Evolutionary conservation across 2,113 vertebrate genomes (phyloP).

Genomic region (Dicentrarchus labrax): DNA sequence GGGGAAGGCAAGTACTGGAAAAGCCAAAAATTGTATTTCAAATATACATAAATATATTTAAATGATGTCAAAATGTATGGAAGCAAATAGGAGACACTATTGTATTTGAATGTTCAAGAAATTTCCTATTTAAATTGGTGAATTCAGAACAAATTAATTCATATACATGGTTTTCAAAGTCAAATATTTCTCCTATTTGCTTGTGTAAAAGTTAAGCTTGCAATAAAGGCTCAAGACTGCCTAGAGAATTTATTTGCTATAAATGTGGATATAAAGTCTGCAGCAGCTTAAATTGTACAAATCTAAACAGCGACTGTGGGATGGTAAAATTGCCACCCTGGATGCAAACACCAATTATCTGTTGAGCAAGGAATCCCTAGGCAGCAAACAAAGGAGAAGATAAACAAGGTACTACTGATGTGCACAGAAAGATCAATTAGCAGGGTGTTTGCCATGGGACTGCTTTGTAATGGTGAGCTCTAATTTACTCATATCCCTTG

Average conservation of each 20-base stretch:
- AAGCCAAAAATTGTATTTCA: neutral
- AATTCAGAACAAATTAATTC: too few species aligned
- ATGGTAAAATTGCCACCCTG: neutral
- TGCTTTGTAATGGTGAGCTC: slow-evolving; percentile 10
- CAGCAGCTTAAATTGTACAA: neutral
- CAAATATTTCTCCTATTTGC: too few species aligned
- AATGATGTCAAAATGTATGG: accelerated
- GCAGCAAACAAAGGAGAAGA: slow-evolving; percentile 16
- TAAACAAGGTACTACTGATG: slow-evolving; percentile 24
- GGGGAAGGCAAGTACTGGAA: slow-evolving; percentile 91
- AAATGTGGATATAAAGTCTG: neutral
- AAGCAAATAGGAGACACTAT: too few species aligned
- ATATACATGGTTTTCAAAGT: too few species aligned
- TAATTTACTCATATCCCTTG: slow-evolving; percentile 27
- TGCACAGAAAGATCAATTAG: slow-evolving; percentile 45
- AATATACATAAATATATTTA: neutral
- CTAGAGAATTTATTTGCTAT: neutral
- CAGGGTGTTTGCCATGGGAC: slow-evolving; percentile 3
- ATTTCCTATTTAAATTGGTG: too few species aligned
- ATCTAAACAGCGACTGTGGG: neutral
- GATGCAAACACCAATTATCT: slow-evolving; percentile 44
- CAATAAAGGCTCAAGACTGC: neutral
- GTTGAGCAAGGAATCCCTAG: slow-evolving; percentile 6
- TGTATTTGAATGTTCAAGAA: too few species aligned
- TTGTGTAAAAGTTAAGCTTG: neutral